A percentile compares a stretch with the other conserved stretches of the same genome.
phyloP scores from a whole-genome alignment of 2,888 invertebrate species.

The Frankliniella intonsa region DNA sequence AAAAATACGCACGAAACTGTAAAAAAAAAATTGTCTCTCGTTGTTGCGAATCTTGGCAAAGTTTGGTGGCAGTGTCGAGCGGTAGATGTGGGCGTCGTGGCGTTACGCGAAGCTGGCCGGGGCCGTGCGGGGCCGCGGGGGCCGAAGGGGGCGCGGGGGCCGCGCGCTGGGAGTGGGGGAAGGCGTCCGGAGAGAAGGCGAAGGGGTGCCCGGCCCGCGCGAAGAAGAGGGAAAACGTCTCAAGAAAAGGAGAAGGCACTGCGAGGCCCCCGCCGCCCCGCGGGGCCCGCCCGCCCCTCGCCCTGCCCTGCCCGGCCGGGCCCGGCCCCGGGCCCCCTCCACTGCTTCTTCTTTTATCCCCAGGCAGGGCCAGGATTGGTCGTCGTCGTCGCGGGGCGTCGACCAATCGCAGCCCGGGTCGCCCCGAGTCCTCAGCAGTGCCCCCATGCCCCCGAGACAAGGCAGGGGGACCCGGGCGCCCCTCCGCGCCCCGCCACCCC shows the following conservation, averaged over 20 bases:
- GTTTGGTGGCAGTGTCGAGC: not conserved
- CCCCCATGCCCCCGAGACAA: not conserved
- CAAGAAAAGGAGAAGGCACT: constrained; percentile 36
- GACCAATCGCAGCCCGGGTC: constrained; percentile 2
- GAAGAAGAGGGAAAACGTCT: constrained; percentile 39
- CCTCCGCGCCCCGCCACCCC: constrained; percentile 30
- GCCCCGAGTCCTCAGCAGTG: not conserved
- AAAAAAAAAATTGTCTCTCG: not conserved
- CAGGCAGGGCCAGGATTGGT: constrained; percentile 13
- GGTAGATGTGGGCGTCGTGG: not conserved
- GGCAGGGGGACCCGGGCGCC: not conserved
- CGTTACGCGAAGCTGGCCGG: not conserved
- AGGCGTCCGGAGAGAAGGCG: constrained; percentile 41
- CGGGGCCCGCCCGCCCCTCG: constrained; percentile 31
- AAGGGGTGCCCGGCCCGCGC: constrained; percentile 36
- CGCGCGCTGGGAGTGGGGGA: constrained; percentile 37
- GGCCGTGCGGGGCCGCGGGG: constrained; percentile 8
- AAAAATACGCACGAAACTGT: no score
- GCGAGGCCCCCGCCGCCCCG: constrained; percentile 36
- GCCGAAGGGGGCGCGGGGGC: constrained; percentile 36
- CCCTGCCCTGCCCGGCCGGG: constrained; percentile 32
- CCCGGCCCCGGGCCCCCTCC: constrained; percentile 32
- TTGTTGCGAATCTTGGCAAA: not conserved
- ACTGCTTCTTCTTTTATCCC: constrained; percentile 24
- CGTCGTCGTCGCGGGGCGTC: not conserved